phyloP scores from a whole-genome alignment of 1,140 invertebrate genomes.

The Armadillidium nasatum region DNA sequence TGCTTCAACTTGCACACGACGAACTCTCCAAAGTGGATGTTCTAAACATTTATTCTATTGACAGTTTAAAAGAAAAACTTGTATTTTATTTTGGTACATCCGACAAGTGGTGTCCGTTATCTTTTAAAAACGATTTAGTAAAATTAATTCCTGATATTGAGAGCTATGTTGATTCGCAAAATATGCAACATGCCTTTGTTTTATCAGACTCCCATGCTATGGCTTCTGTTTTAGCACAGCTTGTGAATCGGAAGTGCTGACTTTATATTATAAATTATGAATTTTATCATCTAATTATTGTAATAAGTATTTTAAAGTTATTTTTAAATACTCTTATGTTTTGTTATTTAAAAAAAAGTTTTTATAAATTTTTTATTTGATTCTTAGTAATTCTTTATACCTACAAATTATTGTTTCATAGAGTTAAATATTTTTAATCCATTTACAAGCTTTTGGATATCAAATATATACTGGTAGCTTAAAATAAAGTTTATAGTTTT shows the following conservation, averaged over 20 bases:
- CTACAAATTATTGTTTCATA: too few relatives aligned
- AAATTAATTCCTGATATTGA: slow-evolving; percentile 50
- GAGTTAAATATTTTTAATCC: too few relatives aligned
- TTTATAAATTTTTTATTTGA: too few relatives aligned
- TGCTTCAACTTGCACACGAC: slow-evolving; percentile 49
- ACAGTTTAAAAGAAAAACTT: slow-evolving; percentile 48
- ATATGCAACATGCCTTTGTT: slow-evolving; percentile 54
- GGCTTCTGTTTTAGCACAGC: slow-evolving; percentile 21
- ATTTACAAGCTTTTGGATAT: too few relatives aligned
- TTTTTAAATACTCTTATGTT: too few relatives aligned
- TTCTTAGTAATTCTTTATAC: too few relatives aligned
- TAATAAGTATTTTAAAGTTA: too few relatives aligned
- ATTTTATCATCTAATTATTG: too few relatives aligned
- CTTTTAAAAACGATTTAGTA: slow-evolving; percentile 50
- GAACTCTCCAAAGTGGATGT: slow-evolving; percentile 51
- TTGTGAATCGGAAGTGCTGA: not conserved
- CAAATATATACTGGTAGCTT: too few relatives aligned
- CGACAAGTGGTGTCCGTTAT: slow-evolving; percentile 53
- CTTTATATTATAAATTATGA: too few relatives aligned
- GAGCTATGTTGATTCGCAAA: slow-evolving; percentile 49
- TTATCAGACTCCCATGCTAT: slow-evolving; percentile 36
- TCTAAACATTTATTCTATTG: slow-evolving; percentile 49
- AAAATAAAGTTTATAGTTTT: too few relatives aligned
- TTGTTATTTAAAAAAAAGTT: too few relatives aligned
- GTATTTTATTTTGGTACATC: slow-evolving; percentile 53